A percentile compares a stretch with the other conserved stretches of the same genome.
Conservation (phyloP, 2,797 vertebrate species). For the Enteromius treurensis region DNA sequence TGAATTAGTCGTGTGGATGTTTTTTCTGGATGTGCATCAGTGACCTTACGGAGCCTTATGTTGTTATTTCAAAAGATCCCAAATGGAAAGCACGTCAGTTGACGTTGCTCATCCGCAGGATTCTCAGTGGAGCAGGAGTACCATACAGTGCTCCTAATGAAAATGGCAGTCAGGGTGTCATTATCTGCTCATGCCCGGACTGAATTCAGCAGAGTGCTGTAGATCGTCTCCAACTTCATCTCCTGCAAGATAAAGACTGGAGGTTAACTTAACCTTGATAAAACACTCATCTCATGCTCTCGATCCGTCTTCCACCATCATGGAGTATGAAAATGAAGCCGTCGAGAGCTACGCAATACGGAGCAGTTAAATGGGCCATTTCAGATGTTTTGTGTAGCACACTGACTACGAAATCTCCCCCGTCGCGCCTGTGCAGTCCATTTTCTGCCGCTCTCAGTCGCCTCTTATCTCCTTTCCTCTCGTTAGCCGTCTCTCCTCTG, state of each 20-base stretch:
- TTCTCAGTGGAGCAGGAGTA: slow-evolving; percentile 26
- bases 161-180: slow-evolving; percentile 55
- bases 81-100: neutral
- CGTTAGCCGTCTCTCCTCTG: slow-evolving; percentile 46
- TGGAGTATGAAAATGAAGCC: slow-evolving; percentile 88
- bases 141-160: slow-evolving; percentile 49
- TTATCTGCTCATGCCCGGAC: slow-evolving; percentile 34
- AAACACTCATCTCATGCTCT: slow-evolving; percentile 88
- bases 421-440: slow-evolving; percentile 47
- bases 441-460: slow-evolving; percentile 34
- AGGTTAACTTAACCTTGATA: slow-evolving; percentile 91
- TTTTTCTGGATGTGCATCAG: neutral
- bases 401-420: slow-evolving; percentile 72
- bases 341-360: slow-evolving; percentile 74
- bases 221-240: slow-evolving; percentile 74
- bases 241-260: slow-evolving; percentile 79
- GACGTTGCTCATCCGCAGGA: neutral
- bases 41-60: neutral
- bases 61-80: neutral
- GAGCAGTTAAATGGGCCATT: slow-evolving; percentile 88
- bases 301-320: slow-evolving; percentile 92
- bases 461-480: slow-evolving; percentile 32
- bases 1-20: neutral
- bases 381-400: slow-evolving; percentile 81
- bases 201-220: slow-evolving; percentile 58